Base-by-base conservation (phyloP, 2,113 vertebrate species). In the Psephotus haematonotus region DNA sequence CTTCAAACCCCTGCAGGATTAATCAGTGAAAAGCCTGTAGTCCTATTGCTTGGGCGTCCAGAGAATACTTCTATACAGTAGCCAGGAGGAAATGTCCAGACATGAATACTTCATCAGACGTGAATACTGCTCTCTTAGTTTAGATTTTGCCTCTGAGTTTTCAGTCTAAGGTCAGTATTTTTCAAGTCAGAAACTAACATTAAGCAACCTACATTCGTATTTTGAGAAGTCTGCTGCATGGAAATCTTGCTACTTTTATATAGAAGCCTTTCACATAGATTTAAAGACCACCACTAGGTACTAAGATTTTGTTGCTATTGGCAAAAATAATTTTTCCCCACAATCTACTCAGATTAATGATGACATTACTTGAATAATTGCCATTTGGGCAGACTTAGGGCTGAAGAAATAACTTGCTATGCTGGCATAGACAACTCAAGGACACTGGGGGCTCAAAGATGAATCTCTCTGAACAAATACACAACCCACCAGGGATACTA, bases 1-100 rank as follows among this genome's bases (percentile, higher is more conserved):
- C 88, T 95, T 96, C 92, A 96, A 92, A 55, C 14, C 7, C 20
- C 43, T 82, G 77, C 33, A 90, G 78, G 52, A 74, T 92, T 80
- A 93, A 86, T 83, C 79, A 70, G 41, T 89, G 29, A 74, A 88
- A 90, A 63, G 7, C 15, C 62, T 65, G n/a, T 49, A 74, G 59
- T 55, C 29, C 35, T 77, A 37, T 15, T 85, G 44, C 76, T 68
- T 87, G 37, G 31, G 60, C 63, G 27, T 57, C 70, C 72, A 65
- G 7, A 31, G 52, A 70, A 74, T 35, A 50, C 13, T 68, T 96
- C 29, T 57, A 12, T 88, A 37, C 41, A n/a, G 19, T 76, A 84
- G 77, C 35, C 37, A 88, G 49, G 33, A 70, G 37, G n/a, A 37
- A 82, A 77, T 57, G 33, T 27, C 11, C 29, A 53, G 59, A 31